Evolutionary conservation across 2,888 invertebrate genomes (phyloP).

Genomic region (Drosophila hamatofila): DNA sequence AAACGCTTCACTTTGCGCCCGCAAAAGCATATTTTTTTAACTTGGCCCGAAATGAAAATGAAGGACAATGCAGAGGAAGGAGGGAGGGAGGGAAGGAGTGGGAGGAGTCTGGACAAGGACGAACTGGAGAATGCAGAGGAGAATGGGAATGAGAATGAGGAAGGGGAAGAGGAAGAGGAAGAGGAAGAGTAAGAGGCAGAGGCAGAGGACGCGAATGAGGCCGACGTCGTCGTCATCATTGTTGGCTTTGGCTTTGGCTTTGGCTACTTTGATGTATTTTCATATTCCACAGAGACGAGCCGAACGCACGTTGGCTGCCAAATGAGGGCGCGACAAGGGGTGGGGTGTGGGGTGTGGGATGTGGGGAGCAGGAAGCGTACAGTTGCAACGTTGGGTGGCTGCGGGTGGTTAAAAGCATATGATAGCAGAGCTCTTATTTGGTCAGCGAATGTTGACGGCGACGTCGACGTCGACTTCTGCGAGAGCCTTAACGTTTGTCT

Average conservation of each 20-base stretch:
- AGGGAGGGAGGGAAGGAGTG: too few species aligned
- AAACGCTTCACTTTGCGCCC: slow-evolving; percentile 74
- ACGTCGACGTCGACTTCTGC: slow-evolving; percentile 7
- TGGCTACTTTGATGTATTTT: slow-evolving; percentile 78
- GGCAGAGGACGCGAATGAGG: slow-evolving; percentile 13
- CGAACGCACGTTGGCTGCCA: slow-evolving; percentile 47
- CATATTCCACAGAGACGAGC: slow-evolving; percentile 71
- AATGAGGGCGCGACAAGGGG: background rate
- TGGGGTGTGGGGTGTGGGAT: background rate
- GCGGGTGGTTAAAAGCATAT: background rate
- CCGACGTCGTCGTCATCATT: slow-evolving; percentile 19
- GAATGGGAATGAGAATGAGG: slow-evolving; percentile 12
- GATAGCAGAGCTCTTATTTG: slow-evolving; percentile 23
- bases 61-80: slow-evolving; percentile 36
- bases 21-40: slow-evolving; percentile 56
- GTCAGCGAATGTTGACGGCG: slow-evolving; percentile 29
- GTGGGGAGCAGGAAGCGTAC: background rate
- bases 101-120: slow-evolving; percentile 19
- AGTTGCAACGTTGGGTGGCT: background rate
- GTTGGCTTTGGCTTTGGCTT: slow-evolving; percentile 30
- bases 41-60: slow-evolving; percentile 44
- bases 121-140: slow-evolving; percentile 11
- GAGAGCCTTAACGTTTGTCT: slow-evolving; percentile 49
- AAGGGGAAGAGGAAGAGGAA: too few species aligned
- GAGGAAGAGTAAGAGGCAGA: background rate